Evolutionary conservation across 2,888 invertebrate species (phyloP).

Genomic region (Eupithecia inturbata): DNA sequence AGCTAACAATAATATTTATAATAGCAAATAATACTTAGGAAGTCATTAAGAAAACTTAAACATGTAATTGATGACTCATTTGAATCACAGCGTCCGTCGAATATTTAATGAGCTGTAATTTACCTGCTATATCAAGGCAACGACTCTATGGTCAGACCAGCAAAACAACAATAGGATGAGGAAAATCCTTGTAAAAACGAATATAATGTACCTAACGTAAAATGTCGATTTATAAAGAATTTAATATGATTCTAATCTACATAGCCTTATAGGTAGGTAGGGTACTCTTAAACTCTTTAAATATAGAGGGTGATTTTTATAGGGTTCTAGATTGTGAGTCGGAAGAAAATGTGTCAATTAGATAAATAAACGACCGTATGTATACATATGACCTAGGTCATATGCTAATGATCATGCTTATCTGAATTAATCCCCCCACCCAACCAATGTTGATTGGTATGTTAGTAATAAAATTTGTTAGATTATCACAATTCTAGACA

Average conservation of each 20-base stretch:
- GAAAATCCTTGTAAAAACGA: constrained; percentile 19
- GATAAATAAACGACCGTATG: background rate
- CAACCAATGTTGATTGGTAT: background rate
- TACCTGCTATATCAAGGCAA: constrained; percentile 13
- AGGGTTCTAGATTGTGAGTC: background rate
- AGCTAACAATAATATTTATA: no score
- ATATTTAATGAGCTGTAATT: constrained; percentile 16
- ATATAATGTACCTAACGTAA: background rate
- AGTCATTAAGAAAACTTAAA: background rate
- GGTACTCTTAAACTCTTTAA: no score
- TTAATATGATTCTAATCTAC: background rate
- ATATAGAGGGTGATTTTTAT: background rate
- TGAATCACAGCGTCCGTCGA: constrained; percentile 3
- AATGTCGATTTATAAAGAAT: background rate
- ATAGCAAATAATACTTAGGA: no score
- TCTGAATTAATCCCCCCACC: background rate
- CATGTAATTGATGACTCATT: background rate
- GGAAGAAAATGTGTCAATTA: background rate
- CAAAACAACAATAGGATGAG: constrained; percentile 21
- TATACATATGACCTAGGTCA: background rate
- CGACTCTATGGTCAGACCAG: constrained; percentile 19
- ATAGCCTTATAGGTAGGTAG: no score
- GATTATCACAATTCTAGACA: constrained; percentile 21
- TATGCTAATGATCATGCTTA: background rate
- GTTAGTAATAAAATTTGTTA: constrained; percentile 15